phyloP scores from a whole-genome alignment of 1,140 invertebrate species.

The Tetramorium parvispinum region DNA sequence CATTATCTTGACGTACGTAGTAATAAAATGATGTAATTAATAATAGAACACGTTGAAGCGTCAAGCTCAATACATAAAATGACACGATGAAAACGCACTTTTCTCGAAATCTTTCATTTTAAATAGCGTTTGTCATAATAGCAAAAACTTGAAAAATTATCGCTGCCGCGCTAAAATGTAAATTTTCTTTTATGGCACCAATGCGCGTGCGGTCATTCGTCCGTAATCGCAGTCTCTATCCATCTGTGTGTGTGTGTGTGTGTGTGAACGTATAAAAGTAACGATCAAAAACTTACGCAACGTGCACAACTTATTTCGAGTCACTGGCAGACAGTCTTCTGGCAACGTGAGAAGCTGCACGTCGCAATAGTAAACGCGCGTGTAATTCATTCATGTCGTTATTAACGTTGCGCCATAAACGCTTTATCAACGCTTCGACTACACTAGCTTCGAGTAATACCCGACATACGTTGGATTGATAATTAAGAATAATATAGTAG shows the following conservation, averaged over 20 bases:
- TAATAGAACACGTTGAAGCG: not conserved
- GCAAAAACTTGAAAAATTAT: not conserved
- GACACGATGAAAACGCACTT: not conserved
- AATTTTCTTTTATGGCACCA: not conserved
- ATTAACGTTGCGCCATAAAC: conserved; percentile 2
- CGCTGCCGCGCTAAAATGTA: not conserved
- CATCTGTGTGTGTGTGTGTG: no score
- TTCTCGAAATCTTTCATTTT: not conserved
- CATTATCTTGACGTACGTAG: not conserved
- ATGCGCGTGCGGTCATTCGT: not conserved
- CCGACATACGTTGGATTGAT: not conserved
- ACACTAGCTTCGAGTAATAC: not conserved
- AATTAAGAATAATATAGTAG: not conserved
- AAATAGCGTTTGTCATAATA: not conserved
- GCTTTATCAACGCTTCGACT: not conserved
- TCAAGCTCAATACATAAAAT: not conserved
- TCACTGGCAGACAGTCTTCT: conserved; percentile 20
- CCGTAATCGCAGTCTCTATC: not conserved
- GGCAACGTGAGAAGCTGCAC: conserved; percentile 4
- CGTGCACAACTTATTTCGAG: conserved; percentile 44
- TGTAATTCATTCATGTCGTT: conserved; percentile 38
- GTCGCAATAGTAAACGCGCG: not conserved
- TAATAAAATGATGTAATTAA: not conserved
- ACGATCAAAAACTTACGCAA: conserved; percentile 32
- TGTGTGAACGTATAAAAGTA: not conserved